These are phyloP conservation scores for Fundulus diaphanus DNA, from an alignment of 2,797 vertebrate genomes.

Conservation along the genomic window DNA sequence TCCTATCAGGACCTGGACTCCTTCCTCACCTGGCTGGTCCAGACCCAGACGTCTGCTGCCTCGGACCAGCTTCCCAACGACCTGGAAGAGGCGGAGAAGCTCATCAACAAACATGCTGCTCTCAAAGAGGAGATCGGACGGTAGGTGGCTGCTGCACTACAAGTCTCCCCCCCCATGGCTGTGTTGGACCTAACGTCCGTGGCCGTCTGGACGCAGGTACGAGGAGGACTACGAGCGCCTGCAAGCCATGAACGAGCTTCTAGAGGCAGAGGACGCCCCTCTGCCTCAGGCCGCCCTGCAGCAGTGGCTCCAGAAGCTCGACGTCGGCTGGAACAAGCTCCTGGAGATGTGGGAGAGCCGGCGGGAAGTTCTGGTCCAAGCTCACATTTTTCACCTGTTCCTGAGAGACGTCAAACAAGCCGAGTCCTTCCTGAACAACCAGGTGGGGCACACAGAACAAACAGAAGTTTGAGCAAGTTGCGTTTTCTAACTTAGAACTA, in stretches of 20 bases:
- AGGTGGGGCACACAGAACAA: slow-evolving; percentile 78
- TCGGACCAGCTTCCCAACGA: slow-evolving; percentile 84
- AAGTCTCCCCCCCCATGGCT: neutral
- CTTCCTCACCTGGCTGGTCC: slow-evolving; percentile 93
- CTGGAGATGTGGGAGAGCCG: slow-evolving; percentile 92
- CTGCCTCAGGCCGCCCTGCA: slow-evolving; percentile 88
- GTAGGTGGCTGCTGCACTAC: slow-evolving; percentile 25
- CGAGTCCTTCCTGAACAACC: slow-evolving; percentile 86
- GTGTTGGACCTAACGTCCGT: neutral
- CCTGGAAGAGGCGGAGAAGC: slow-evolving; percentile 86
- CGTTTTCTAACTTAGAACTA: neutral
- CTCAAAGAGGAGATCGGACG: slow-evolving; percentile 94
- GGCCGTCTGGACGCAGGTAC: slow-evolving; percentile 60
- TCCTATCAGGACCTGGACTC: slow-evolving; percentile 88
- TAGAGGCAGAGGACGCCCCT: slow-evolving; percentile 88
- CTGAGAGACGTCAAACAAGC: slow-evolving; percentile 90
- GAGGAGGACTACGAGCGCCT: slow-evolving; percentile 92
- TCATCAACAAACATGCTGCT: slow-evolving; percentile 88
- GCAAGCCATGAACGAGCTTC: slow-evolving; percentile 90
- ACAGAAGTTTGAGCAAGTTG: neutral
- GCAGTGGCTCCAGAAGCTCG: slow-evolving; percentile 94
- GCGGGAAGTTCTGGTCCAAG: slow-evolving; percentile 88
- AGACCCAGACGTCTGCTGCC: slow-evolving; percentile 86
- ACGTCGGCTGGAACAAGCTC: slow-evolving; percentile 93
- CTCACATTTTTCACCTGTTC: slow-evolving; percentile 94